Percentiles rank a stretch among this genome's conserved stretches.
Evolutionary conservation across 2,797 vertebrate genomes (phyloP).

Genomic region (Scomberomorus guttatus): DNA sequence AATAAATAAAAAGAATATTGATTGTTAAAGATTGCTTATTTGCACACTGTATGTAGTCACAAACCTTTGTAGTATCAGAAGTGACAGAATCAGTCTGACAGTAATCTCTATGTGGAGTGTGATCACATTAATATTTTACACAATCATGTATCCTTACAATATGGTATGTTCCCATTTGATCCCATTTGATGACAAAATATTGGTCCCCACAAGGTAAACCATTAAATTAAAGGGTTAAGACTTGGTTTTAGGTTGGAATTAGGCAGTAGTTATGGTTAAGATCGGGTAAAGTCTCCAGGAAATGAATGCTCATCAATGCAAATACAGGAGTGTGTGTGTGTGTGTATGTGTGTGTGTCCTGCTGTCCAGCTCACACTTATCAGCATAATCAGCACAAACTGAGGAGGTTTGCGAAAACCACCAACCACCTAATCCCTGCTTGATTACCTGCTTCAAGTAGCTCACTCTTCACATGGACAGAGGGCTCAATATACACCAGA

Average conservation of each 20-base stretch:
- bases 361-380: constrained; percentile 7
- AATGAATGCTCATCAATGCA: background rate
- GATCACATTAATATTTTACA: too few species aligned
- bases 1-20: too few species aligned
- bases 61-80: too few species aligned
- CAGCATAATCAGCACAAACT: constrained; percentile 19
- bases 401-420: background rate
- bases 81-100: too few species aligned
- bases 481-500: background rate
- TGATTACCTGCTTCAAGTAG: constrained; percentile 55
- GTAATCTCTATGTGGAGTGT: too few species aligned
- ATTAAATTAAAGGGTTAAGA: background rate
- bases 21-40: too few species aligned
- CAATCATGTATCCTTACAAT: too few species aligned
- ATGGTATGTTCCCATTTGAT: too few species aligned
- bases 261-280: background rate
- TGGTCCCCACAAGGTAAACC: too few species aligned
- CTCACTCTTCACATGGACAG: constrained; percentile 13
- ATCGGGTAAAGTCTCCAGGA: background rate
- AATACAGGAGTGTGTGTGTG: background rate
- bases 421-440: constrained; percentile 39
- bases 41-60: too few species aligned
- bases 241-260: background rate
- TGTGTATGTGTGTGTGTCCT: background rate
- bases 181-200: too few species aligned